phyloP scores from a whole-genome alignment of 2,113 vertebrate genomes.

The Amphiprion ocellaris region DNA sequence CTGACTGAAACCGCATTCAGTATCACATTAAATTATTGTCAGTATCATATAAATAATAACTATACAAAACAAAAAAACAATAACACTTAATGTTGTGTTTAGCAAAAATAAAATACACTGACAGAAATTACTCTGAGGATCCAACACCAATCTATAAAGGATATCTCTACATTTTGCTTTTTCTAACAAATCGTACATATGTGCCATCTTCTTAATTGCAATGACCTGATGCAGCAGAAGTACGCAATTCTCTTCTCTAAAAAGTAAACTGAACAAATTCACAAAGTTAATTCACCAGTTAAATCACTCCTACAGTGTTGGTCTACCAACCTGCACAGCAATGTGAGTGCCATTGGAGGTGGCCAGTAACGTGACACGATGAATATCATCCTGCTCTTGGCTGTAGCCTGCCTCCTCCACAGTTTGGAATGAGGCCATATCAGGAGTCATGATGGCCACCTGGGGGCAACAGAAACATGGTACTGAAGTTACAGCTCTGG shows the following conservation, averaged over 20 bases:
- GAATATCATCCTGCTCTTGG: slow-evolving; percentile 91
- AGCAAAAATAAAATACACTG: not conserved
- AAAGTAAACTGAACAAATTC: not conserved
- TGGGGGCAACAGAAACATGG: slow-evolving; percentile 76
- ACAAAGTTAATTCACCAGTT: not conserved
- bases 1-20: slow-evolving; percentile 16
- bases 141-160: not conserved
- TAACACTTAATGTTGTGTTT: no score
- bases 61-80: not conserved
- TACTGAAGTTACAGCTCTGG: not conserved
- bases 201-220: not conserved
- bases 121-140: not conserved
- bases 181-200: not conserved
- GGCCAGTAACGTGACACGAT: slow-evolving; percentile 95
- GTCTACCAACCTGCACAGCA: slow-evolving; percentile 92
- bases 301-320: not conserved
- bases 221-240: not conserved
- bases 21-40: not conserved
- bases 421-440: slow-evolving; percentile 93
- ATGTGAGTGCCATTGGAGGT: slow-evolving; percentile 99
- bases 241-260: not conserved
- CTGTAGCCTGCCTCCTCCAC: slow-evolving; percentile 90
- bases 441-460: slow-evolving; percentile 99
- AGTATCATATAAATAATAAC: not conserved
- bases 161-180: not conserved